Evolutionary conservation across 2,888 invertebrate genomes (phyloP).

Genomic region (Mantis religiosa): DNA sequence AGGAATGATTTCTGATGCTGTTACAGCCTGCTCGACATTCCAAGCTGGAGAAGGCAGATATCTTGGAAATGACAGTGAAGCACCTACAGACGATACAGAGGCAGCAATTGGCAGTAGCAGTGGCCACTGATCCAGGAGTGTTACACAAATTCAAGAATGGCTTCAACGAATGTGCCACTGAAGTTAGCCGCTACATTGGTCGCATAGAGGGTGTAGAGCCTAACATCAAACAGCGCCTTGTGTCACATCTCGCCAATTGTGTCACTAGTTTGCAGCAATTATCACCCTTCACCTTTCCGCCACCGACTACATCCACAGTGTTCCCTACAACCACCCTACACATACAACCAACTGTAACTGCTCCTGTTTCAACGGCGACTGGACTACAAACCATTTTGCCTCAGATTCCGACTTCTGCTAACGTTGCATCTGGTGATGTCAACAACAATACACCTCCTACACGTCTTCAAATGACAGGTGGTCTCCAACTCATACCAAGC

Average conservation of each 20-base stretch:
- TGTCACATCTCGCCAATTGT: conserved; percentile 73
- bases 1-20: conserved; percentile 29
- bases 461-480: conserved; percentile 50
- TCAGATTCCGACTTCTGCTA: not conserved
- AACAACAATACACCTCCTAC: conserved; percentile 33
- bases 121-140: conserved; percentile 78
- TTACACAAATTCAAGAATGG: conserved; percentile 81
- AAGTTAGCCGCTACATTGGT: conserved; percentile 62
- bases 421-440: conserved; percentile 19
- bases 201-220: conserved; percentile 70
- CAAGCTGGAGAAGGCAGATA: conserved; percentile 93
- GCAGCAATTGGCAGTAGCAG: conserved; percentile 78
- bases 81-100: conserved; percentile 85
- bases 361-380: conserved; percentile 32
- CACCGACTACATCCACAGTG: conserved; percentile 24
- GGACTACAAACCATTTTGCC: conserved; percentile 15
- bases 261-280: conserved; percentile 52
- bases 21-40: conserved; percentile 84
- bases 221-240: conserved; percentile 64
- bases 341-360: conserved; percentile 35
- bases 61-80: conserved; percentile 90
- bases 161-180: conserved; percentile 83
- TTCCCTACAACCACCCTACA: conserved; percentile 16
- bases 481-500: conserved; percentile 75
- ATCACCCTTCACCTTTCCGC: conserved; percentile 43